Conservation (phyloP, 2,797 vertebrate species). For the Hirundo rustica region DNA sequence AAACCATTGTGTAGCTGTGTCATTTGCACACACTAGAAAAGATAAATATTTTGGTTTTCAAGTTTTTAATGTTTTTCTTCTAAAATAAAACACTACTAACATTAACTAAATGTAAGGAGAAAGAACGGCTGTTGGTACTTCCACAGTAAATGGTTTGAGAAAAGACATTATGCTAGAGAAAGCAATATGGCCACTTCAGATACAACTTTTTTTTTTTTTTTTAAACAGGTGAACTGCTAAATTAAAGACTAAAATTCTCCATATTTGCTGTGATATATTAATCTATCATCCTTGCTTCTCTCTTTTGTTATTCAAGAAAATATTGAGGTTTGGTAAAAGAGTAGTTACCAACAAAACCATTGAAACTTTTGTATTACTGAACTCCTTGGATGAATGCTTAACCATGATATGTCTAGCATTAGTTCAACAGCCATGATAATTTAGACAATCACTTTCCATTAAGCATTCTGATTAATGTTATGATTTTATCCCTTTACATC, state of each 20-base stretch:
- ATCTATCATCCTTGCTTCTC: not conserved
- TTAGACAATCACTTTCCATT: not conserved
- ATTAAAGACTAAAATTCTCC: not conserved
- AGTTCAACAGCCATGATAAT: not conserved
- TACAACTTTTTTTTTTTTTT: not conserved
- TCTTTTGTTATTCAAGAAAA: not conserved
- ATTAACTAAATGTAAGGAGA: not conserved
- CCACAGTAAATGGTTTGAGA: not conserved
- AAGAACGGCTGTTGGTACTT: not conserved
- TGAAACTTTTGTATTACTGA: not conserved
- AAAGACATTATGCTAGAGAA: not conserved
- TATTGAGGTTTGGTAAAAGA: not conserved
- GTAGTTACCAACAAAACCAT: not conserved
- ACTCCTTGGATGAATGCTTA: not conserved
- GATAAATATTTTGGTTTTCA: not conserved
- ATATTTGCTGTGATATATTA: not conserved
- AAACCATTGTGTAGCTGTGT: not conserved
- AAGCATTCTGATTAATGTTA: not conserved
- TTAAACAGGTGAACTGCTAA: not conserved
- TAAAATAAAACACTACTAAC: not conserved
- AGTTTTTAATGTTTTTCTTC: not conserved
- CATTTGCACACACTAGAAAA: not conserved
- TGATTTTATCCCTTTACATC: not conserved
- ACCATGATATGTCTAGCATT: not conserved
- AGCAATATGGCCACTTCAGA: not conserved